Conservation (phyloP, 2,888 invertebrate genomes). For the Corbicula japonica region DNA sequence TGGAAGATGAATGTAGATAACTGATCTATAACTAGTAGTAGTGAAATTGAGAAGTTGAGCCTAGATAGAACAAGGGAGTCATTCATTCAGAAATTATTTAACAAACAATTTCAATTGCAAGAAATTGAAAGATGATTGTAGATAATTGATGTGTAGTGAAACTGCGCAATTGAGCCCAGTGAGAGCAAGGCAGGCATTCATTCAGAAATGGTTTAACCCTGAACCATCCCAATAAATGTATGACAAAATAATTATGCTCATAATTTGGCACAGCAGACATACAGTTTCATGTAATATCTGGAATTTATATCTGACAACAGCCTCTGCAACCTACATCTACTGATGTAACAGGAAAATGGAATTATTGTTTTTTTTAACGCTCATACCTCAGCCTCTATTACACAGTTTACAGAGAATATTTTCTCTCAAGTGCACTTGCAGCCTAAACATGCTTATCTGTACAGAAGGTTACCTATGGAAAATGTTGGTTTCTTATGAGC, state of each 20-base stretch:
- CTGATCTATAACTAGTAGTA: no score
- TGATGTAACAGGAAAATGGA: slow-evolving; percentile 20
- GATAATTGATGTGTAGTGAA: no score
- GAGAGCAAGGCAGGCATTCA: no score
- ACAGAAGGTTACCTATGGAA: slow-evolving; percentile 5
- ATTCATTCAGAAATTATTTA: no score
- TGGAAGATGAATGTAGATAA: no score
- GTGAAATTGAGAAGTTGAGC: no score
- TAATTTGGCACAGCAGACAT: not conserved
- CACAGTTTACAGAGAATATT: slow-evolving; percentile 5
- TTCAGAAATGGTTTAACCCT: no score
- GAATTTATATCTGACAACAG: slow-evolving; percentile 19
- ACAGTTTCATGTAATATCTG: slow-evolving; percentile 12
- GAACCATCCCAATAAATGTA: not conserved
- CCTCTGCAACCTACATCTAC: slow-evolving; percentile 4
- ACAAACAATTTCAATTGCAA: no score
- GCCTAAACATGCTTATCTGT: not conserved
- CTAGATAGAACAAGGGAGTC: no score
- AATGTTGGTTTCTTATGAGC: slow-evolving; percentile 8
- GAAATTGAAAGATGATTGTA: no score
- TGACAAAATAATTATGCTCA: not conserved
- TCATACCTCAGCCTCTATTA: slow-evolving; percentile 4
- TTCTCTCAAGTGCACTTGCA: not conserved
- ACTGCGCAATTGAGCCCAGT: no score
- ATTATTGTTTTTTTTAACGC: slow-evolving; percentile 31